Evolutionary conservation across 2,797 vertebrate species (phyloP).

Genomic region (Molothrus ater): DNA sequence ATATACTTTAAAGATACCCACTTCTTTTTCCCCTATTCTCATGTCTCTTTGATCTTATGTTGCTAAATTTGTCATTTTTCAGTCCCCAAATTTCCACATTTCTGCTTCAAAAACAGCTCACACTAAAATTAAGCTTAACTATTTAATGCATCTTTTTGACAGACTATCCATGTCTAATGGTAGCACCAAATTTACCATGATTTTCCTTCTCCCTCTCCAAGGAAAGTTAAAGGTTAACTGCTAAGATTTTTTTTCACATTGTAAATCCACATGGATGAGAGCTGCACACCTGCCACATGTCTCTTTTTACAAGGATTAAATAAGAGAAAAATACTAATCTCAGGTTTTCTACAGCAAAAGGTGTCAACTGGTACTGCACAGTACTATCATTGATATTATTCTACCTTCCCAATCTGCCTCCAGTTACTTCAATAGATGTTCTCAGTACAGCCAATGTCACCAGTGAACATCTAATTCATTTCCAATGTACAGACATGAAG

Average conservation of each 20-base stretch:
- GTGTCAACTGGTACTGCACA: background rate
- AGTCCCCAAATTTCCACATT: background rate
- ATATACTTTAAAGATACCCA: background rate
- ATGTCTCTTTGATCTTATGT: background rate
- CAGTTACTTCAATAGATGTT: background rate
- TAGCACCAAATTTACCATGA: background rate
- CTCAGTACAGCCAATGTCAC: background rate
- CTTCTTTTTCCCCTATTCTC: background rate
- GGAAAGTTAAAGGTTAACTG: background rate
- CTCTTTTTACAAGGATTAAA: background rate
- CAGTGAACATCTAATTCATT: background rate
- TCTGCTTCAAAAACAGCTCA: background rate
- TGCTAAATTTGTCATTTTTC: background rate
- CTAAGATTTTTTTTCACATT: background rate
- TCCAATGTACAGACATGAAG: background rate
- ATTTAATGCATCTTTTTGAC: background rate
- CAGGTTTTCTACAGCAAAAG: background rate
- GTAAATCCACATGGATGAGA: background rate
- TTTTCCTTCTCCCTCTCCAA: background rate
- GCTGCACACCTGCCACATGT: background rate
- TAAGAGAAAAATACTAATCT: background rate
- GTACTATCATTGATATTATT: background rate
- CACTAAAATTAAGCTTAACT: background rate
- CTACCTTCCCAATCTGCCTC: background rate
- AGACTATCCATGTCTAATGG: background rate